Conservation (phyloP, 2,113 vertebrate genomes). For the Puntigrus tetrazona region DNA sequence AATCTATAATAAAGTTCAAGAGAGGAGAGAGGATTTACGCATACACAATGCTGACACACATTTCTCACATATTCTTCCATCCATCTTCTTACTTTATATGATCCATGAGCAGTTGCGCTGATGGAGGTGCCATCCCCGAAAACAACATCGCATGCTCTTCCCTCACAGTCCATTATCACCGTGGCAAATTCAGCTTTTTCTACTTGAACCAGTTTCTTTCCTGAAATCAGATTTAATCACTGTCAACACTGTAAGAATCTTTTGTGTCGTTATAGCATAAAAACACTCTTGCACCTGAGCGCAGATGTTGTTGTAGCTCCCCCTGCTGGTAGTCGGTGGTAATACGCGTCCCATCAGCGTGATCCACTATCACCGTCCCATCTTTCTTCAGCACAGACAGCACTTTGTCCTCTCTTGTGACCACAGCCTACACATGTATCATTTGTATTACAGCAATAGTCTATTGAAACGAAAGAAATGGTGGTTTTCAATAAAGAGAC, state of each 20-base stretch:
- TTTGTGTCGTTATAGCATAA: background rate
- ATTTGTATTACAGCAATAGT: background rate
- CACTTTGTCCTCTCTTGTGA: constrained; percentile 86
- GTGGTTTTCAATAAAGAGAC: background rate
- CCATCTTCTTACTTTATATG: constrained; percentile 79
- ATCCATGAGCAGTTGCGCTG: constrained; percentile 79
- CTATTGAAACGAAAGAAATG: background rate
- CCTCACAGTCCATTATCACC: constrained; percentile 79
- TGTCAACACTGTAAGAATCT: background rate
- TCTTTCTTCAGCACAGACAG: constrained; percentile 75
- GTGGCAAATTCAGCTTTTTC: constrained; percentile 85
- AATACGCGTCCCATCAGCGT: constrained; percentile 91
- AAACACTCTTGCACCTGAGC: constrained; percentile 37
- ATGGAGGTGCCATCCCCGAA: constrained; percentile 87
- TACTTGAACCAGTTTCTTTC: constrained; percentile 75
- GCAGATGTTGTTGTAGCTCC: constrained; percentile 47
- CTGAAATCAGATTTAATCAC: constrained; percentile 43
- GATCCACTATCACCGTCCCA: constrained; percentile 81
- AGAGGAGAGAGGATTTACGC: background rate
- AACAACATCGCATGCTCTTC: constrained; percentile 72
- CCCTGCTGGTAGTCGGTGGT: constrained; percentile 78
- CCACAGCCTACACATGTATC: constrained; percentile 77
- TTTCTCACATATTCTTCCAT: background rate
- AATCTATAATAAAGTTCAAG: constrained; percentile 59
- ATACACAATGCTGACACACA: background rate